Evolutionary conservation across 2,113 vertebrate genomes (phyloP), one percentile per base, ranked within the genome.

Genomic region (Colius striatus): DNA sequence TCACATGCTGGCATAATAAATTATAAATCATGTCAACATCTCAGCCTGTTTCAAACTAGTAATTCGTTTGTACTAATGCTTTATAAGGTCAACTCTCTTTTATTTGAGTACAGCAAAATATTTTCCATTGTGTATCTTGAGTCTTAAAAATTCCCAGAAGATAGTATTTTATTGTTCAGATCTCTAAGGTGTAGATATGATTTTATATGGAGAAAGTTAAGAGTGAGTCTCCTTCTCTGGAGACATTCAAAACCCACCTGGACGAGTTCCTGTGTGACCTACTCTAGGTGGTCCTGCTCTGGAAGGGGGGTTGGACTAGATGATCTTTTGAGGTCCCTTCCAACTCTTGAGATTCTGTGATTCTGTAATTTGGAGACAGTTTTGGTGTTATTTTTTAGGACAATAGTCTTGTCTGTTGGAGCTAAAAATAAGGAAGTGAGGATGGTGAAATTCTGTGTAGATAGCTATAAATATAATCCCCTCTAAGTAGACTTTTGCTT

Each of bases 21-120:
- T 50, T 85, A 29, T 91, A 91, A 96, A 95, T 92, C 94, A 87
- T 92, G 91, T 94, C 95, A 95, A 38, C 89, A 92, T 92, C 47
- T 74, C 47, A 87, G 63, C 71, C 67, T 89, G 55, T 48, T 92
- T 95, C 84, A 89, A 94, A 68, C 26, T 58, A 55, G 77, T 68
- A 68, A 70, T 89, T 75, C 4, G 2, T 81, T 94, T 74, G 70
- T 75, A 27, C 34, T 79, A 27, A 32, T 70, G 55, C 86, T 96
- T 94, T 91, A 81, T 90, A 87, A 94, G 86, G 50, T 91, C 66
- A 84, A 1, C 43, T 94, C 61, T 50, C 32, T 92, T 96, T 96
- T 81, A 68, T 90, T 58, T 89, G 66, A 93, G 41, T 55, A 62
- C 58, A 85, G 50, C 25, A 73, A 95, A 29, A 63, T 82, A 38